These are phyloP conservation scores for Microcebus tavaratra DNA, from an alignment of 2,113 vertebrate genomes.

Conservation along the genomic window DNA sequence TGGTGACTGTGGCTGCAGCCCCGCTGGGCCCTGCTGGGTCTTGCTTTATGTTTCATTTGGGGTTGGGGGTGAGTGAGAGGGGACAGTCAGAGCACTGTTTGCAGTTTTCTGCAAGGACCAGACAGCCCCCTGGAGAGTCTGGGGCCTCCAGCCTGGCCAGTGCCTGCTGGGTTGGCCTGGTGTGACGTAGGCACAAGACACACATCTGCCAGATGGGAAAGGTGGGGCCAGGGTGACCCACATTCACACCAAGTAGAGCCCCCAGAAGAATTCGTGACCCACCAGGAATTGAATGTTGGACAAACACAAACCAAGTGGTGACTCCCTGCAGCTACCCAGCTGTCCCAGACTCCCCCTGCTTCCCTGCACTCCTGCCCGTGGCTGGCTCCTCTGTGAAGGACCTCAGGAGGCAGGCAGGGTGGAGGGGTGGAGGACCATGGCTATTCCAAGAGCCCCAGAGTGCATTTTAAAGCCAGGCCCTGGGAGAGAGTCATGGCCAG, in stretches of 20 bases:
- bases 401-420: not conserved
- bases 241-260: not conserved
- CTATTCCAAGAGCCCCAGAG: not conserved
- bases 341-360: not conserved
- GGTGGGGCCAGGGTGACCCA: not conserved
- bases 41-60: not conserved
- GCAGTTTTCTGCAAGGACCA: not conserved
- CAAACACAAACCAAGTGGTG: not conserved
- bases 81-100: not conserved
- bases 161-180: not conserved
- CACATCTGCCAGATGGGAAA: not conserved
- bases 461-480: conserved; percentile 5
- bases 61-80: not conserved
- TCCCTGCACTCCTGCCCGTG: not conserved
- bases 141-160: not conserved
- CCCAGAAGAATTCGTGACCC: not conserved
- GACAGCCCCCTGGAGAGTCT: not conserved
- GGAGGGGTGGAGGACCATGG: not conserved
- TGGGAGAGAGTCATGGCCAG: not conserved
- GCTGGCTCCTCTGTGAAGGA: not conserved
- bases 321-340: not conserved
- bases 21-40: not conserved
- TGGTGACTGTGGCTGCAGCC: not conserved
- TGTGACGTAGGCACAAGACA: not conserved
- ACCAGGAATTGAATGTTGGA: not conserved